A percentile compares a stretch with the other conserved stretches of the same genome.
phyloP scores from a whole-genome alignment of 2,113 vertebrate genomes.

The Hystrix brachyura region DNA sequence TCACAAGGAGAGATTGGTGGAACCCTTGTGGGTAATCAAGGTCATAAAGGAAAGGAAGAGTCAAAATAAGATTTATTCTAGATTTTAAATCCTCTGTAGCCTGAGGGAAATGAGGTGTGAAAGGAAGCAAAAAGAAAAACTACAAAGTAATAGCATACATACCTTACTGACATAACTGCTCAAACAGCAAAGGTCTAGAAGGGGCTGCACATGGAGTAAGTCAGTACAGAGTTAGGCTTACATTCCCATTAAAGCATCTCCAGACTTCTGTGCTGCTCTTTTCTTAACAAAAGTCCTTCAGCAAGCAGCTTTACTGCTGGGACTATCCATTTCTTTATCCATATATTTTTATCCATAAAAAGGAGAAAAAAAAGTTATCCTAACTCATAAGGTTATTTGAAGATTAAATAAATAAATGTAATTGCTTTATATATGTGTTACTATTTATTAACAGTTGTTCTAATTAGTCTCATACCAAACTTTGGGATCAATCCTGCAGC shows the following conservation, averaged over 20 bases:
- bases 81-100: not conserved
- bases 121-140: not conserved
- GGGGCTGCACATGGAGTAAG: not conserved
- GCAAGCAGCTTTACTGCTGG: not conserved
- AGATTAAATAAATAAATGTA: conserved; percentile 21
- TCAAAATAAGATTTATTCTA: conserved; percentile 31
- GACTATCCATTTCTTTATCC: not conserved
- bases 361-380: not conserved
- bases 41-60: not conserved
- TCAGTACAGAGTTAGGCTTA: not conserved
- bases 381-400: not conserved
- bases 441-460: not conserved
- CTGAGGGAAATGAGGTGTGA: not conserved
- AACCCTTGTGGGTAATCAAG: not conserved
- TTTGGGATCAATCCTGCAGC: not conserved
- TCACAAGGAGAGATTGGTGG: not conserved
- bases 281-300: not conserved
- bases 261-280: not conserved
- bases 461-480: not conserved
- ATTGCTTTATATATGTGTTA: not conserved
- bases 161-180: not conserved
- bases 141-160: not conserved
- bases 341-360: not conserved
- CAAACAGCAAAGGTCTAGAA: not conserved
- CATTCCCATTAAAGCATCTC: not conserved